Percentiles rank a stretch among this genome's conserved stretches.
Conservation (phyloP, 2,888 invertebrate genomes). For the Trisateles emortualis region DNA sequence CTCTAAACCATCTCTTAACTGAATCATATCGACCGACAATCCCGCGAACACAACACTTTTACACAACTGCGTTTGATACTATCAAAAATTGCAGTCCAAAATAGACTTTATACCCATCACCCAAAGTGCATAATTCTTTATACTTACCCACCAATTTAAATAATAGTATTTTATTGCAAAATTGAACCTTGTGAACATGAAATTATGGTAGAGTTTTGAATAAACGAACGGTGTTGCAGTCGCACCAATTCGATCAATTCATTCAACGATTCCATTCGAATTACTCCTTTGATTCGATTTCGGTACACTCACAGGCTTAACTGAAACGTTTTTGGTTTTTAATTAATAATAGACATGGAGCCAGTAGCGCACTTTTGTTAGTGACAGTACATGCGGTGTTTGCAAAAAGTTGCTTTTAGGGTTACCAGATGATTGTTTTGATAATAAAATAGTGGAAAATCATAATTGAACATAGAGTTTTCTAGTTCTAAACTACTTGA, state of each 20-base stretch:
- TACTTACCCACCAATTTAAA: constrained; percentile 4
- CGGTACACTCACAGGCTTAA: constrained; percentile 68
- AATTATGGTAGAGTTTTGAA: constrained; percentile 21
- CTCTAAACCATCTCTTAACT: constrained; percentile 39
- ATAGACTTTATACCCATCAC: not conserved
- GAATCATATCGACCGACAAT: constrained; percentile 46
- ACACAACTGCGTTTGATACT: constrained; percentile 35
- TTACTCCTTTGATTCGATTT: constrained; percentile 79
- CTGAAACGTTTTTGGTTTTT: constrained; percentile 74
- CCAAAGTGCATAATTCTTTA: constrained; percentile 23
- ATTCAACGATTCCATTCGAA: constrained; percentile 72
- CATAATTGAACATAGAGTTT: not conserved
- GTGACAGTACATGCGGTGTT: constrained; percentile 51
- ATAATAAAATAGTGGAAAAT: not conserved
- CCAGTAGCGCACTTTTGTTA: constrained; percentile 56
- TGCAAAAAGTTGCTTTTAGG: constrained; percentile 58
- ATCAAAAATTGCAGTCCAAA: constrained; percentile 20
- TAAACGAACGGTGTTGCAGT: constrained; percentile 24
- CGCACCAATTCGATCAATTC: constrained; percentile 53
- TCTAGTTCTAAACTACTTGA: too few relatives aligned
- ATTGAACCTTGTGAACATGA: constrained; percentile 3
- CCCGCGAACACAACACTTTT: constrained; percentile 47
- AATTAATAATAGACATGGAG: constrained; percentile 76
- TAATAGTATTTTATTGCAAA: not conserved
- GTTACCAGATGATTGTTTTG: constrained; percentile 13